Percentiles rank a stretch among this genome's conserved stretches.
These are phyloP conservation scores for Siderastrea radians DNA, from an alignment of 92 coral and sea anemone species.

Conservation along the genomic window DNA sequence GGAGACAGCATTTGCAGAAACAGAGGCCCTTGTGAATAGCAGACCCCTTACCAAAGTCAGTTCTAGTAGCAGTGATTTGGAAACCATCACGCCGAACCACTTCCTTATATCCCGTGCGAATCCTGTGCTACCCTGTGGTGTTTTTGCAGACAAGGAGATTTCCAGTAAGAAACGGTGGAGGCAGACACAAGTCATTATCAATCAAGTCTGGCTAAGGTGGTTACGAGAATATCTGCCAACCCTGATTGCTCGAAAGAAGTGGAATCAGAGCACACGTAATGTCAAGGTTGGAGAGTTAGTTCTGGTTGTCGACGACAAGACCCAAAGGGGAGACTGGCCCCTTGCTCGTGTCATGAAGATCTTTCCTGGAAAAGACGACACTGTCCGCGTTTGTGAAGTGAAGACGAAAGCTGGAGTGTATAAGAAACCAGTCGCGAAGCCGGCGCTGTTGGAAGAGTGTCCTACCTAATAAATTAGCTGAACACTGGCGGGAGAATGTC, in stretches of 20 bases:
- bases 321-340: too few species aligned
- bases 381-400: background rate
- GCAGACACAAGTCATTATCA: conserved; percentile 4
- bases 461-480: background rate
- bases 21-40: conserved; percentile 42
- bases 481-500: conserved; percentile 14
- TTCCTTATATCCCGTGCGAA: conserved; percentile 21
- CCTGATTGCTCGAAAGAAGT: too few species aligned
- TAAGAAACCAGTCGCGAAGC: background rate
- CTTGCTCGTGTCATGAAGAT: too few species aligned
- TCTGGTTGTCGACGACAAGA: conserved; percentile 24
- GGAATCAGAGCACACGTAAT: too few species aligned
- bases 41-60: conserved; percentile 59
- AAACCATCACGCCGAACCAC: conserved; percentile 70
- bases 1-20: too few species aligned
- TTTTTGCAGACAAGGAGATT: too few species aligned
- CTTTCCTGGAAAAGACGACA: too few species aligned
- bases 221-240: conserved; percentile 44
- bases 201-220: conserved; percentile 39
- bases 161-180: too few species aligned
- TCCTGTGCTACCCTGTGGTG: too few species aligned
- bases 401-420: conserved; percentile 30
- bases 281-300: conserved; percentile 46
- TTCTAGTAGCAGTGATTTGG: background rate
- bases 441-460: conserved; percentile 5